Percentiles rank a stretch among this genome's conserved stretches.
Evolutionary conservation across 1,140 invertebrate species (phyloP).

Genomic region (Zaprionus kolodkinae): DNA sequence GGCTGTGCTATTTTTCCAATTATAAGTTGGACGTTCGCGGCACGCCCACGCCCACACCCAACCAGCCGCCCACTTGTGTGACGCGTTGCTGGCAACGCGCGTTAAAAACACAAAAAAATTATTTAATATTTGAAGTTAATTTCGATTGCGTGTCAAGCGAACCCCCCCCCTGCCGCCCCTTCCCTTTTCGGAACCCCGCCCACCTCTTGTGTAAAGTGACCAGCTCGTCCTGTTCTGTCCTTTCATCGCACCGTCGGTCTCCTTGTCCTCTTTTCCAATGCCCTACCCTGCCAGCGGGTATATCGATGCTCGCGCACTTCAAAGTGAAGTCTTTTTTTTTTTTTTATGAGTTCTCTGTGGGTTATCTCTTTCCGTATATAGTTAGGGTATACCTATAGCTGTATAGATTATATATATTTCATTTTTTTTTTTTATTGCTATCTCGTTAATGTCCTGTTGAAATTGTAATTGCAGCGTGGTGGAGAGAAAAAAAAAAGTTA

Average conservation of each 20-base stretch:
- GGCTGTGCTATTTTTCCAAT: slow-evolving; percentile 66
- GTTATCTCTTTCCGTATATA: neutral
- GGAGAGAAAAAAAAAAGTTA: slow-evolving; percentile 50
- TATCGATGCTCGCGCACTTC: neutral
- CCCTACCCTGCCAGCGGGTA: neutral
- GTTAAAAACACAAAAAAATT: slow-evolving; percentile 80
- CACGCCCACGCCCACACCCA: slow-evolving; percentile 44
- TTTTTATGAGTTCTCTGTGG: neutral
- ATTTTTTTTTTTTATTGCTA: slow-evolving; percentile 24
- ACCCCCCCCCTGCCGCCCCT: neutral
- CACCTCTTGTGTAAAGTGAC: slow-evolving; percentile 27
- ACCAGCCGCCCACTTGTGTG: slow-evolving; percentile 39
- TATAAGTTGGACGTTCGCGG: slow-evolving; percentile 68
- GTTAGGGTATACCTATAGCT: neutral
- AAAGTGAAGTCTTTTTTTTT: neutral
- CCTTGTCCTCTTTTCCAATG: slow-evolving; percentile 23
- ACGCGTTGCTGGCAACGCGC: slow-evolving; percentile 48
- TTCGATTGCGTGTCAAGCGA: slow-evolving; percentile 78
- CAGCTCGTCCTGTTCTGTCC: slow-evolving; percentile 34
- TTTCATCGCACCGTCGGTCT: slow-evolving; percentile 31
- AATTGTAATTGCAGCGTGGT: slow-evolving; percentile 60
- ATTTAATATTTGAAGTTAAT: slow-evolving; percentile 84
- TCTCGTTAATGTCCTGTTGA: slow-evolving; percentile 54
- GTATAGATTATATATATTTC: neutral
- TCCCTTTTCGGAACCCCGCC: neutral